These are phyloP conservation scores for Minunthozetes semirufus DNA, from an alignment of 2,888 invertebrate species.

Conservation along the genomic window DNA sequence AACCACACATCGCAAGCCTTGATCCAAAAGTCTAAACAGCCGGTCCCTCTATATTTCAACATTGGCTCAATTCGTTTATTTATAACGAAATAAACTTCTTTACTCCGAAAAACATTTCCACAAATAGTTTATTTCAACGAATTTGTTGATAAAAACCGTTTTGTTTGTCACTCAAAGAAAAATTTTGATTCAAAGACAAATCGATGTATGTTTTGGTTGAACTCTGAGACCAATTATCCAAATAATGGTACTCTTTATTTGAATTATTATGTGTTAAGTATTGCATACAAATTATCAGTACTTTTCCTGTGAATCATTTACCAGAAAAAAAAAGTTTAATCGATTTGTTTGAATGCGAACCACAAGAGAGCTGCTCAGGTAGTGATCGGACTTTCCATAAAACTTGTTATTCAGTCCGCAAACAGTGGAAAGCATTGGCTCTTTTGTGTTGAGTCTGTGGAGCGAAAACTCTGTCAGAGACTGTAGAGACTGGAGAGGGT, in stretches of 20 bases:
- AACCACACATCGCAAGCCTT: background rate
- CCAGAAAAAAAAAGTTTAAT: background rate
- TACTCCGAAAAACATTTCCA: background rate
- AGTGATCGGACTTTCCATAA: background rate
- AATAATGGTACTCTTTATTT: no score
- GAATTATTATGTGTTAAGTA: no score
- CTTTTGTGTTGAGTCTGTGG: background rate
- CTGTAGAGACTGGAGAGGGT: background rate
- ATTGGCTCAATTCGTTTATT: background rate
- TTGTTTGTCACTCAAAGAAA: background rate
- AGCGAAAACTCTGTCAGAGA: background rate
- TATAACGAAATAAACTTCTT: background rate
- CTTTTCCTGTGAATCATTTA: no score
- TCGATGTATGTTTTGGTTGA: background rate
- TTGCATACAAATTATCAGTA: no score
- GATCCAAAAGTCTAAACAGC: background rate
- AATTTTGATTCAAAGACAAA: background rate
- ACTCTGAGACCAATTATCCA: background rate
- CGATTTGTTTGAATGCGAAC: constrained; percentile 4
- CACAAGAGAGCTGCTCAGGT: constrained; percentile 25
- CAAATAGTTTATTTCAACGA: background rate
- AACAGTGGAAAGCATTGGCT: background rate
- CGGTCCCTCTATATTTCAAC: background rate
- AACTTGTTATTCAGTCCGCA: background rate
- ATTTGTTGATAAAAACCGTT: background rate